phyloP scores from a whole-genome alignment of 1,140 invertebrate species.

The Euschistus heros region DNA sequence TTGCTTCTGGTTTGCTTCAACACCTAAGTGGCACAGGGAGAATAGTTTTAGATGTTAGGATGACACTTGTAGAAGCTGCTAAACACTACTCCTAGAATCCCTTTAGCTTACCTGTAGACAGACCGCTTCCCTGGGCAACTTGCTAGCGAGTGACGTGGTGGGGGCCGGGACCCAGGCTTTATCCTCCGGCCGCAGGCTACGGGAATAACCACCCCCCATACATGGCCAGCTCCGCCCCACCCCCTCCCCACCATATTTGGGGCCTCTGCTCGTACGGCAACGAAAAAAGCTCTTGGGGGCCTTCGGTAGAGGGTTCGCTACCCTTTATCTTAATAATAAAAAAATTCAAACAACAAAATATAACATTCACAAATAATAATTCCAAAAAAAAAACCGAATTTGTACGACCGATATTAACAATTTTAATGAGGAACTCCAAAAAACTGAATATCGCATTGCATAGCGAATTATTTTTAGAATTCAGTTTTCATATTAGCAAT shows the following conservation, averaged over 20 bases:
- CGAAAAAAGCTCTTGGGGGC: background rate
- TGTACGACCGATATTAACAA: background rate
- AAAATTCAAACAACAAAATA: background rate
- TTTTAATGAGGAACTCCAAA: no score
- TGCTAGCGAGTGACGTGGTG: slow-evolving; percentile 13
- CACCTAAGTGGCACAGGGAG: background rate
- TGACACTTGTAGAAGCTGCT: no score
- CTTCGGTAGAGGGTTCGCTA: no score
- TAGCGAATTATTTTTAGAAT: no score
- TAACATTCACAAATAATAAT: background rate
- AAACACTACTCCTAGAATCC: no score
- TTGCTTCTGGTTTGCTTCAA: slow-evolving; percentile 24
- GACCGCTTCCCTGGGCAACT: slow-evolving; percentile 10
- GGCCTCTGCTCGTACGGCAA: background rate
- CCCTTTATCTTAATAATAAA: background rate
- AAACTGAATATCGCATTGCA: no score
- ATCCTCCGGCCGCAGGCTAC: background rate
- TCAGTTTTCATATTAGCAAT: no score
- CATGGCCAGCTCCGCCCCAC: background rate
- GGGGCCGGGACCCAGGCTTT: background rate
- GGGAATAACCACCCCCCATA: background rate
- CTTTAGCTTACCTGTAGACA: slow-evolving; percentile 3
- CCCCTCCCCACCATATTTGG: slow-evolving; percentile 5
- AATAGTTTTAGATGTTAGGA: no score
- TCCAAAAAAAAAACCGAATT: background rate